Evolutionary conservation across 2,113 vertebrate species (phyloP).

Genomic region (Phodopus roborovskii): DNA sequence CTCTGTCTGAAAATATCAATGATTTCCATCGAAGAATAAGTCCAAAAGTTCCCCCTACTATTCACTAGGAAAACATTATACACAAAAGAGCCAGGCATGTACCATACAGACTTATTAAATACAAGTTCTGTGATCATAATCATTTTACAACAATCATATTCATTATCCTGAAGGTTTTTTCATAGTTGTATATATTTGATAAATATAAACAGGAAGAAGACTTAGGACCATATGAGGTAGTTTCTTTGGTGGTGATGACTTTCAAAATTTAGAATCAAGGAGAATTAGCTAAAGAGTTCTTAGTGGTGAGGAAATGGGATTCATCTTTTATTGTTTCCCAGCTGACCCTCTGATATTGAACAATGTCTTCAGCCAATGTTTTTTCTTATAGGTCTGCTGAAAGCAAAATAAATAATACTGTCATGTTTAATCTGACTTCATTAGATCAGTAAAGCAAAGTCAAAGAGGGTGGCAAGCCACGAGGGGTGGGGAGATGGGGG

Average conservation of each 20-base stretch:
- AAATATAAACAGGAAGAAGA: neutral
- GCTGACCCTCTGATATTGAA: neutral
- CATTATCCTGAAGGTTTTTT: neutral
- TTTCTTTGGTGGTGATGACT: neutral
- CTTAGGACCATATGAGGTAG: neutral
- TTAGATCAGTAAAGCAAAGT: neutral
- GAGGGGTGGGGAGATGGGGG: too few relatives aligned
- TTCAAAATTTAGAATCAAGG: neutral
- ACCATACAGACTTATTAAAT: neutral
- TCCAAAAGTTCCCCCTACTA: neutral
- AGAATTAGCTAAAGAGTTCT: neutral
- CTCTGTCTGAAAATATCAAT: neutral
- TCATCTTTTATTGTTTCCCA: neutral
- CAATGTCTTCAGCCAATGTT: too few relatives aligned
- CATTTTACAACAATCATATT: neutral
- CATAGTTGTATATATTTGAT: neutral
- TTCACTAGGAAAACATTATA: neutral
- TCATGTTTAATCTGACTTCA: neutral
- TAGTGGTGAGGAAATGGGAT: neutral
- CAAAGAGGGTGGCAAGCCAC: neutral
- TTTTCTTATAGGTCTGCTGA: neutral
- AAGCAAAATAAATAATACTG: neutral
- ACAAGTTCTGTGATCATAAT: neutral
- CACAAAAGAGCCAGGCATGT: accelerated
- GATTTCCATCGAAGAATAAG: neutral